A percentile compares a stretch with the other conserved stretches of the same genome.
Evolutionary conservation across 2,113 vertebrate genomes (phyloP).

Genomic region (Ranitomeya imitator): DNA sequence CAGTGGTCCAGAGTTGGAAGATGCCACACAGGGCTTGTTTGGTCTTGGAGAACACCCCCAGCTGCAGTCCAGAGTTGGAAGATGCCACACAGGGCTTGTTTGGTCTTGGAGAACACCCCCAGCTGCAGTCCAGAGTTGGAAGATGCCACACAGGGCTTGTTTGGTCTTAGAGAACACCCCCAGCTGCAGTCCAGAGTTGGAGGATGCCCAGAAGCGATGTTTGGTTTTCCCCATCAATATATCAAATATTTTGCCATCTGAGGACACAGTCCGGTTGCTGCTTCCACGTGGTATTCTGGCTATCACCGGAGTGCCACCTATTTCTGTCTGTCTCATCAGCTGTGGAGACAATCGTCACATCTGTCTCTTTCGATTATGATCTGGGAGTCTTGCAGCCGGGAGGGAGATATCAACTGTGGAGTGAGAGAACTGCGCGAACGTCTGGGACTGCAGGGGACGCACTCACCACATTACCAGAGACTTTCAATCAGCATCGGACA

Average conservation of each 20-base stretch:
- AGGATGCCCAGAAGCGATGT: background rate
- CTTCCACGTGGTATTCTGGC: background rate
- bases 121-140: too few species aligned
- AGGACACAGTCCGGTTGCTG: background rate
- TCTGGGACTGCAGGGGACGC: background rate
- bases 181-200: too few species aligned
- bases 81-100: too few species aligned
- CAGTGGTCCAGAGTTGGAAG: too few species aligned
- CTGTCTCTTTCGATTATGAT: conserved; percentile 12
- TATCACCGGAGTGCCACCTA: background rate
- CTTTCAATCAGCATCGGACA: background rate
- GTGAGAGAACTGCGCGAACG: background rate
- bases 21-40: too few species aligned
- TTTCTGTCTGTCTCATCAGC: background rate
- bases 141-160: too few species aligned
- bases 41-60: too few species aligned
- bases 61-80: too few species aligned
- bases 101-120: too few species aligned
- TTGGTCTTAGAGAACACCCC: too few species aligned
- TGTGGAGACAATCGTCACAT: conserved; percentile 2
- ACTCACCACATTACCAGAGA: background rate
- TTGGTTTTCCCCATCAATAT: too few species aligned
- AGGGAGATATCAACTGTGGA: background rate
- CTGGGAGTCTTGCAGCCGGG: background rate
- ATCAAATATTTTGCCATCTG: too few species aligned